Conservation (phyloP, 2,113 vertebrate genomes). For the Chionis minor region DNA sequence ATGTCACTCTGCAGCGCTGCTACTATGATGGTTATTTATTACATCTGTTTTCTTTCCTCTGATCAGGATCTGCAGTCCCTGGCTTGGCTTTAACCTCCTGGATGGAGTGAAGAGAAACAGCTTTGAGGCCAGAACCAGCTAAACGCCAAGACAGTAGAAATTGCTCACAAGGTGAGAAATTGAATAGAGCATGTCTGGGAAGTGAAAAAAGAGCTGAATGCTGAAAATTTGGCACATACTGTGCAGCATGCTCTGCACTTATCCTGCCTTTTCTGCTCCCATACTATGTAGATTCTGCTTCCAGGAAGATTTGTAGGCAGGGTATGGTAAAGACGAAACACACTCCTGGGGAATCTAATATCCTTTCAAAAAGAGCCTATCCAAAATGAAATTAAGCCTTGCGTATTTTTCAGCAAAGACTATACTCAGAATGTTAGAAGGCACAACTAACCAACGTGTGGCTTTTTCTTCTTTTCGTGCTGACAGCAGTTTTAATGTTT, state of each 20-base stretch:
- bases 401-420: not conserved
- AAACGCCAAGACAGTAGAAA: not conserved
- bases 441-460: not conserved
- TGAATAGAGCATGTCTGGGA: not conserved
- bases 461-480: not conserved
- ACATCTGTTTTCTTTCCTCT: not conserved
- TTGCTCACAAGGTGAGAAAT: slow-evolving; percentile 2
- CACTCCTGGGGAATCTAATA: not conserved
- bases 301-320: not conserved
- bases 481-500: not conserved
- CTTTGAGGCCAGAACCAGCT: not conserved
- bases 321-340: not conserved
- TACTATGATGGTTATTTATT: not conserved
- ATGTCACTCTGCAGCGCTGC: not conserved
- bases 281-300: not conserved
- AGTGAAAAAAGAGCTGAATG: not conserved
- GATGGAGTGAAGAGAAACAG: not conserved
- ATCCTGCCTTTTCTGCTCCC: not conserved
- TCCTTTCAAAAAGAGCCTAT: not conserved
- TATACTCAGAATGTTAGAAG: not conserved
- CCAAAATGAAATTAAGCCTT: not conserved
- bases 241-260: not conserved
- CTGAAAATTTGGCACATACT: not conserved
- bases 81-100: not conserved
- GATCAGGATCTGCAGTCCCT: not conserved